These are phyloP conservation scores for Petrolisthes manimaculis DNA, from an alignment of 2,888 invertebrate species.

Conservation along the genomic window DNA sequence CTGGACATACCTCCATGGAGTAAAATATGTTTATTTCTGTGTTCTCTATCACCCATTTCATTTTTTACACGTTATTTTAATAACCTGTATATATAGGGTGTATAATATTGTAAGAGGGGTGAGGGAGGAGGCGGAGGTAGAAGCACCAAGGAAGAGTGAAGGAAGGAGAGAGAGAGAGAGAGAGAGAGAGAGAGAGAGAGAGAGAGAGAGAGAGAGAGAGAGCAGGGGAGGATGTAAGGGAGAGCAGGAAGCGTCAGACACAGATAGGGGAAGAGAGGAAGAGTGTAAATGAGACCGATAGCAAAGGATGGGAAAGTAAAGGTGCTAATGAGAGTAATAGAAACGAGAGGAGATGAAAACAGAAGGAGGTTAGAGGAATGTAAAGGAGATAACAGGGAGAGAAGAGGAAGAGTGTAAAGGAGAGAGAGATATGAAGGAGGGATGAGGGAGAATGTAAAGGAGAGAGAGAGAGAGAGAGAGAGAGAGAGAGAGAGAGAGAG, in stretches of 20 bases:
- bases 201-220: background rate
- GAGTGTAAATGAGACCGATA: background rate
- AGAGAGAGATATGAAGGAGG: too few relatives aligned
- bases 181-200: background rate
- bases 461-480: too few relatives aligned
- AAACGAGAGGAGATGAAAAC: background rate
- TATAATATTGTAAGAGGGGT: too few relatives aligned
- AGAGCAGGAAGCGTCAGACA: background rate
- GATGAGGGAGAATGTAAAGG: too few relatives aligned
- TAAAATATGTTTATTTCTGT: too few relatives aligned
- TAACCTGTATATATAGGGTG: too few relatives aligned
- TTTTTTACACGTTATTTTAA: too few relatives aligned
- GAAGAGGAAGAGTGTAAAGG: background rate
- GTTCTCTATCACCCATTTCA: too few relatives aligned
- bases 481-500: background rate
- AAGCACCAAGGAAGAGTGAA: too few relatives aligned
- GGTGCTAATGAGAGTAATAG: too few relatives aligned
- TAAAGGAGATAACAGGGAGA: background rate
- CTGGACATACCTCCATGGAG: too few relatives aligned
- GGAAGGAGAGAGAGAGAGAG: background rate
- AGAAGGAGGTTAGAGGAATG: background rate
- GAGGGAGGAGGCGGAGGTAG: constrained; percentile 6
- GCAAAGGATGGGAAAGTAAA: background rate
- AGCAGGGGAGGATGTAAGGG: background rate
- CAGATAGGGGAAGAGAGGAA: background rate